Percentiles rank a stretch among this genome's conserved stretches.
phyloP scores from a whole-genome alignment of 2,888 invertebrate genomes.

The Sisyra terminalis region DNA sequence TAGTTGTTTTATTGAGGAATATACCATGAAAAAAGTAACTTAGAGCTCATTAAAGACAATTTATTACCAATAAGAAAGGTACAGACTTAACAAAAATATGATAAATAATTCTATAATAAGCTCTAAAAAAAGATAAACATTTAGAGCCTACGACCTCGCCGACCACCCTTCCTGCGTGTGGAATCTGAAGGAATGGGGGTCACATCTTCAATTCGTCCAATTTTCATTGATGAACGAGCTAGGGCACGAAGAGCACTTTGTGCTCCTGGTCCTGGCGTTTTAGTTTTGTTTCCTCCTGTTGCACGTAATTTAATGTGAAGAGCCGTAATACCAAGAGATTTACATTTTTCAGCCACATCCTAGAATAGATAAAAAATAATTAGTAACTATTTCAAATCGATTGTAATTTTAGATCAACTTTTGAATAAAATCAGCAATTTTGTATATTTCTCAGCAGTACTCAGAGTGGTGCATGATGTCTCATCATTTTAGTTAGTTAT shows the following conservation, averaged over 20 bases:
- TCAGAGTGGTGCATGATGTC: constrained; percentile 2
- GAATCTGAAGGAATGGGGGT: constrained; percentile 99
- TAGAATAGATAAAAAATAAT: constrained; percentile 21
- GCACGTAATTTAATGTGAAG: constrained; percentile 96
- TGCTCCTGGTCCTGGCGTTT: constrained; percentile 97
- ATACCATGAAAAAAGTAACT: constrained; percentile 11
- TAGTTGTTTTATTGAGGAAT: too few species aligned
- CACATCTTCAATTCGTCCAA: constrained; percentile 98
- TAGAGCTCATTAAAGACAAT: constrained; percentile 10
- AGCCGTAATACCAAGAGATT: constrained; percentile 90
- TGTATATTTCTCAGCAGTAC: constrained; percentile 1
- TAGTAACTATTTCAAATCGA: neutral
- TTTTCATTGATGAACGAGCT: constrained; percentile 98
- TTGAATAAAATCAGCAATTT: neutral
- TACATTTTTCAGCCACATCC: constrained; percentile 99
- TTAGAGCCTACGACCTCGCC: constrained; percentile 98
- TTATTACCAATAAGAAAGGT: constrained; percentile 10
- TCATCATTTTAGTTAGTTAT: neutral
- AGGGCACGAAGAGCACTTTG: constrained; percentile 95
- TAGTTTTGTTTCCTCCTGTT: constrained; percentile 96
- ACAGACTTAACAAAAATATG: constrained; percentile 11
- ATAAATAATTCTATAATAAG: constrained; percentile 10
- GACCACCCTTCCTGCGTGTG: constrained; percentile 98
- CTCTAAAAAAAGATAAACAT: constrained; percentile 21
- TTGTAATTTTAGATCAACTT: neutral